Percentiles rank a stretch among this genome's conserved stretches.
phyloP scores from a whole-genome alignment of 2,113 vertebrate species.

The Stictonetta naevosa region DNA sequence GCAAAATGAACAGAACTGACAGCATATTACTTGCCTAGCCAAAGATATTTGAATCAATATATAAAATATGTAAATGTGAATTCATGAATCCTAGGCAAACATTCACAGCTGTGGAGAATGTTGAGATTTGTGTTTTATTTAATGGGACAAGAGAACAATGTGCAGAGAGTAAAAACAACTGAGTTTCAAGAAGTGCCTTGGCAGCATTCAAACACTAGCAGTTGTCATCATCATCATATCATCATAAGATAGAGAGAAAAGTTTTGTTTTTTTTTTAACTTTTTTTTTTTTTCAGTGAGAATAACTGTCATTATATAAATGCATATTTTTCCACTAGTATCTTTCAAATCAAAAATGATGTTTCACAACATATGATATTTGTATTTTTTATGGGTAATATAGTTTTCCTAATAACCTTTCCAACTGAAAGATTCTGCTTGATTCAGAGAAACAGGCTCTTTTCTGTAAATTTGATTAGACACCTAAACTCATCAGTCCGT shows the following conservation, averaged over 20 bases:
- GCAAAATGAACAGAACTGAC: background rate
- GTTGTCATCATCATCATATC: conserved; percentile 24
- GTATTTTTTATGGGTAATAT: conserved; percentile 64
- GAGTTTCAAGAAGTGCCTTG: conserved; percentile 50
- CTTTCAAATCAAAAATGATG: conserved; percentile 24
- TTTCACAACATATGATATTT: conserved; percentile 57
- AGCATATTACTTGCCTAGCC: background rate
- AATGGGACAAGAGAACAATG: conserved; percentile 19
- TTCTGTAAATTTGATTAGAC: conserved; percentile 63
- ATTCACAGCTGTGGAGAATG: conserved; percentile 40
- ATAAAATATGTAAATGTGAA: conserved; percentile 55
- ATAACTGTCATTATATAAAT: background rate
- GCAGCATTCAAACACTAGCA: conserved; percentile 11
- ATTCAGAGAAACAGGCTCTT: conserved; percentile 28
- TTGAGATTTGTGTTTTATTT: conserved; percentile 37
- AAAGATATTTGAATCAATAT: conserved; percentile 54
- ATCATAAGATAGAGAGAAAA: background rate
- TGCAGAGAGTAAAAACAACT: conserved; percentile 40
- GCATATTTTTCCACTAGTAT: conserved; percentile 22
- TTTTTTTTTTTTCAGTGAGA: background rate
- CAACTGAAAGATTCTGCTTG: conserved; percentile 51
- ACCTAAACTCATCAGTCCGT: conserved; percentile 48
- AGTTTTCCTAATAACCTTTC: conserved; percentile 60
- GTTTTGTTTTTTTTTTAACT: background rate
- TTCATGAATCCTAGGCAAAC: background rate